A percentile compares a stretch with the other conserved stretches of the same genome.
Evolutionary conservation across 2,797 vertebrate genomes (phyloP).

Genomic region (Cossypha heuglini): DNA sequence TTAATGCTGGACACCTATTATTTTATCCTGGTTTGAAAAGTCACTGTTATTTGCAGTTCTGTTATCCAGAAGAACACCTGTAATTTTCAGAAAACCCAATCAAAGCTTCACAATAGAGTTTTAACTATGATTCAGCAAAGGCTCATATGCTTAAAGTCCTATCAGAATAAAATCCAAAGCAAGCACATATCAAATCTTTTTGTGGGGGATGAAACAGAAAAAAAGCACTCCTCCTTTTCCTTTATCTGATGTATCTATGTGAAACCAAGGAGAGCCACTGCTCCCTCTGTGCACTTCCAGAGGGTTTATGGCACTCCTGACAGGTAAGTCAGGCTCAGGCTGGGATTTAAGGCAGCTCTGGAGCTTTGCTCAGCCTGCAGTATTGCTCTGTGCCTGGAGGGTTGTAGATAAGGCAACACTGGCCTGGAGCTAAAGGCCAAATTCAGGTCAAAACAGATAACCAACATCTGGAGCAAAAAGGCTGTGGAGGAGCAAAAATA

Average conservation of each 20-base stretch:
- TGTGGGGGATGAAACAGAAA: background rate
- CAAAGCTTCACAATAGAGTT: background rate
- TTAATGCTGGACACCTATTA: slow-evolving; percentile 20
- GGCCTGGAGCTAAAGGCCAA: background rate
- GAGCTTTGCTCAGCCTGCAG: background rate
- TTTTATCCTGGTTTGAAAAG: slow-evolving; percentile 3
- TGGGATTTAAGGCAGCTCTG: background rate
- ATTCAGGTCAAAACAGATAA: background rate
- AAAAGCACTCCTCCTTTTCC: background rate
- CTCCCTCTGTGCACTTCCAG: background rate
- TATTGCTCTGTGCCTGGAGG: background rate
- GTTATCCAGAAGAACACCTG: background rate
- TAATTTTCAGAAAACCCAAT: background rate
- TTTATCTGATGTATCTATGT: background rate
- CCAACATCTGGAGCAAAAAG: background rate
- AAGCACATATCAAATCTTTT: background rate
- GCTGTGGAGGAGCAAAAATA: background rate
- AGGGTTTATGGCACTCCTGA: background rate
- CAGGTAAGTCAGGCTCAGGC: background rate
- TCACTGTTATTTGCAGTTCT: background rate
- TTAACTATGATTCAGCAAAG: background rate
- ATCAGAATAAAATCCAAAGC: background rate
- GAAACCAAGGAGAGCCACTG: background rate
- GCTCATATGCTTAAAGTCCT: background rate
- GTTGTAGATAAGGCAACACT: background rate